Evolutionary conservation across 2,888 invertebrate species (phyloP), one percentile per base, ranked within the genome.

Genomic region (Pherbina coryleti): DNA sequence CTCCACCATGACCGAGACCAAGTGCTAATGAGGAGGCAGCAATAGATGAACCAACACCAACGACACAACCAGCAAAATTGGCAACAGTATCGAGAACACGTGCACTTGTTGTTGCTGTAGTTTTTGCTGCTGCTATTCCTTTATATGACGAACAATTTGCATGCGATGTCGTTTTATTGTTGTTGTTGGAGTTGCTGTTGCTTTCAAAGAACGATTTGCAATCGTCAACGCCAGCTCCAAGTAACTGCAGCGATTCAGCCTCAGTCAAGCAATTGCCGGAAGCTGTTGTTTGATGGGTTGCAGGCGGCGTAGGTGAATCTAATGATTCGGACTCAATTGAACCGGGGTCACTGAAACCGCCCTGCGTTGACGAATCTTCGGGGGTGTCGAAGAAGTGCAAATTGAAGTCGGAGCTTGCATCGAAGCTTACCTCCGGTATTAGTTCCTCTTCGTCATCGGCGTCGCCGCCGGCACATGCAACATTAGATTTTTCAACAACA

Each of bases 361-460:
- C 93, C 86, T 93, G 93, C 8, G 93, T 92, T 83, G 92, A 93
- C 84, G 92, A 92, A 85, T 93, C 93, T 85, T 94, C 94, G 80
- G 92, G 91, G 81, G 90, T 91, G 89, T 95, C 95, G 91, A 95
- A 95, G 91, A 95, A 95, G 89, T 94, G 93, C 87, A 95, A 91
- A 90, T 95, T 94, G 90, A 95, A 95, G 89, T 95, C 94, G 82
- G 94, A 92, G 87, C 93, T 93, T 84, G 94, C 93, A 89, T 94
- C 94, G 90, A 95, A 93, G 86, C 92, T 92, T 83, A 94, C 93
- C 89, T 88, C 88, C 55, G 89, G 88, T 78, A 90, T 82, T 37
- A 83, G 80, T 67, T 84, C 88, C 79, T 85, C 87, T 71, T 85
- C 82, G 66, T 86, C 85, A 57, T 82, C 81, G 71, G 25, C 78